Base-by-base conservation (phyloP, 2,113 vertebrate species). In the Lonchura striata region DNA sequence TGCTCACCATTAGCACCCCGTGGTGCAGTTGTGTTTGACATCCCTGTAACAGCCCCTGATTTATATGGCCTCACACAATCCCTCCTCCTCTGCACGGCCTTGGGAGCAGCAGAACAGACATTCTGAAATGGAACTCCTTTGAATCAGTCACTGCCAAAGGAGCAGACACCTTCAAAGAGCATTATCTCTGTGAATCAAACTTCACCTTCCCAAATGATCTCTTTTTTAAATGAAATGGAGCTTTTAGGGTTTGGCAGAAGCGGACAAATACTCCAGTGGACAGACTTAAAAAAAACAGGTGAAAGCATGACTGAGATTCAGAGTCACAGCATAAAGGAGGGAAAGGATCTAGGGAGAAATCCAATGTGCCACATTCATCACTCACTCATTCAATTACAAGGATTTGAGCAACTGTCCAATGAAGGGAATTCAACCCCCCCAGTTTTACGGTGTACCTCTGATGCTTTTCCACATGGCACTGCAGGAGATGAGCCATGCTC, bases 101-200 rank as follows among this genome's bases (percentile, higher is more conserved):
- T 68, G 82, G 72, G 81, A 94, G 60, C 78, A 77, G 86, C 8
- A 1, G 49, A 78, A 74, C 46, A 57, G 50, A 79, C 56, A 57
- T 28, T 56, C 52, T 88, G 88, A 79, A 78, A 11, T 22, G 72
- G 85, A 91, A 81, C 35, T 57, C 57, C 75, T 92, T 75, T 87
- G 59, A 44, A 90, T 88, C 83, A 92, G 80, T 63, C 33, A 15
- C 81, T 86, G 82, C 57, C 61, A 59, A 81, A 93, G 88, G 30
- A 95, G 76, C 59, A 91, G 60, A 80, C 66, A 14, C 59, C 90
- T 92, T 94, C 70, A 95, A 92, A 96, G 82, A 97, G 61, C 6
- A 4, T 52, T 63, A 96, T 92, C 89, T 91, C 65, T 52, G 37
- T 59, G 64, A 52, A 90, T 95, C 92, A 75, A 70, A 71, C 59